Evolutionary conservation across 2,113 vertebrate genomes (phyloP).

Genomic region (Crotalus viridis): DNA sequence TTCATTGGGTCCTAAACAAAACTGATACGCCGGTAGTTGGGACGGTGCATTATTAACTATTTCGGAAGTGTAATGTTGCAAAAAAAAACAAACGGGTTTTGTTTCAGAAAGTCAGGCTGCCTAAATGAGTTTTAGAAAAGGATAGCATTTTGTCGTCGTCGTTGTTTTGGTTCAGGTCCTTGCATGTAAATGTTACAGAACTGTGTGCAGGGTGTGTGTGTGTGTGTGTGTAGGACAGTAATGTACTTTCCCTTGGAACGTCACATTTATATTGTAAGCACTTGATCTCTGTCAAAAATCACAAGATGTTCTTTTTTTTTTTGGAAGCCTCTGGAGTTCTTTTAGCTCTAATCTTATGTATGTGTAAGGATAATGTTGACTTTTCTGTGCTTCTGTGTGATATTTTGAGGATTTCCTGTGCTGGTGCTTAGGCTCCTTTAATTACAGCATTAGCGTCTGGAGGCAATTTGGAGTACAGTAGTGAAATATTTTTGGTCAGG

Average conservation of each 20-base stretch:
- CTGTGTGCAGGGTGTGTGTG: background rate
- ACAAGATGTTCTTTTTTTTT: background rate
- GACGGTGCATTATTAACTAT: background rate
- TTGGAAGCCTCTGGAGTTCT: background rate
- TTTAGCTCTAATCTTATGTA: background rate
- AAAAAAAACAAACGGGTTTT: background rate
- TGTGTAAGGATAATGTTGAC: background rate
- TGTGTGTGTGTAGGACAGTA: background rate
- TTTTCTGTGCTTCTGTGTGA: background rate
- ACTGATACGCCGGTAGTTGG: background rate
- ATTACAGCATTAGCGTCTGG: background rate
- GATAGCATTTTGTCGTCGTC: background rate
- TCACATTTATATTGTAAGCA: background rate
- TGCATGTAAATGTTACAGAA: background rate
- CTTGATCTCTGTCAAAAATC: background rate
- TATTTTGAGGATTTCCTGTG: background rate
- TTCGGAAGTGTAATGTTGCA: background rate
- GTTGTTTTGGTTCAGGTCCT: background rate
- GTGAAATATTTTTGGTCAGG: background rate
- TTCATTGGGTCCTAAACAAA: background rate
- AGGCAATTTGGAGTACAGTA: background rate
- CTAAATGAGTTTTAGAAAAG: background rate
- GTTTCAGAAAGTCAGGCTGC: background rate
- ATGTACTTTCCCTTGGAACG: background rate
- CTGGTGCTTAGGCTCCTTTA: background rate